Evolutionary conservation across 2,797 vertebrate species (phyloP).

Genomic region (Enteromius trimaculatus): DNA sequence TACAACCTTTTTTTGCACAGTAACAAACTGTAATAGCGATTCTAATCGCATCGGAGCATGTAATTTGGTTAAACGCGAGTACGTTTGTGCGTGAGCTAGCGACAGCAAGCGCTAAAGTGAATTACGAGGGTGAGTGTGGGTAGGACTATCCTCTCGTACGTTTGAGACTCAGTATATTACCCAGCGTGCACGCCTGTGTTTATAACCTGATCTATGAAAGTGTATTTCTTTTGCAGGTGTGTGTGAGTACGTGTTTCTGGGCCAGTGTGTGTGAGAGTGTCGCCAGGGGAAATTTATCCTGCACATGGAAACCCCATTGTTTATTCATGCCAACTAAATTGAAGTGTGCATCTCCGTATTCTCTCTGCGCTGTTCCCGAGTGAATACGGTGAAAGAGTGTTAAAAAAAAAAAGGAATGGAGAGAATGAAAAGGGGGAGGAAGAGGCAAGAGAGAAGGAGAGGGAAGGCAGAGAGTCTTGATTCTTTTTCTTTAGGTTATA

Average conservation of each 20-base stretch:
- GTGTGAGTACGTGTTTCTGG: conserved; percentile 49
- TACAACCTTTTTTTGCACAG: conserved; percentile 38
- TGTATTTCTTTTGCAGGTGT: conserved; percentile 43
- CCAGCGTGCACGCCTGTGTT: conserved; percentile 11
- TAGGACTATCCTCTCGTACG: conserved; percentile 15
- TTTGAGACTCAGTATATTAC: conserved; percentile 47
- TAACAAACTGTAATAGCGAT: conserved; percentile 18
- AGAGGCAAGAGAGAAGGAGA: conserved; percentile 25
- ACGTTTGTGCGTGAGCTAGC: conserved; percentile 14
- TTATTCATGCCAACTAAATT: conserved; percentile 82
- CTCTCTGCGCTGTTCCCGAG: conserved; percentile 66
- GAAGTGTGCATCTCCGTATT: conserved; percentile 75
- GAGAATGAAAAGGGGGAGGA: conserved; percentile 42
- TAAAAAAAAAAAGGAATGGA: conserved; percentile 29
- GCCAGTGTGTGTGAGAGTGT: conserved; percentile 51
- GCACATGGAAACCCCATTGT: conserved; percentile 78
- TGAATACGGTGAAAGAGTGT: conserved; percentile 53
- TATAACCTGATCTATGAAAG: conserved; percentile 51
- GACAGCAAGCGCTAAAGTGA: not conserved
- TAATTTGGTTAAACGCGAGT: conserved; percentile 16
- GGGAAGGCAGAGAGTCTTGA: conserved; percentile 56
- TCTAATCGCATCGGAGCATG: conserved; percentile 34
- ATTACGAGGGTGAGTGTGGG: conserved; percentile 3
- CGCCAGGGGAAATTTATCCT: conserved; percentile 74
- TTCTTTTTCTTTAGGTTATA: conserved; percentile 67